Evolutionary conservation across 2,113 vertebrate genomes (phyloP).

Genomic region (Oenanthe melanoleuca): DNA sequence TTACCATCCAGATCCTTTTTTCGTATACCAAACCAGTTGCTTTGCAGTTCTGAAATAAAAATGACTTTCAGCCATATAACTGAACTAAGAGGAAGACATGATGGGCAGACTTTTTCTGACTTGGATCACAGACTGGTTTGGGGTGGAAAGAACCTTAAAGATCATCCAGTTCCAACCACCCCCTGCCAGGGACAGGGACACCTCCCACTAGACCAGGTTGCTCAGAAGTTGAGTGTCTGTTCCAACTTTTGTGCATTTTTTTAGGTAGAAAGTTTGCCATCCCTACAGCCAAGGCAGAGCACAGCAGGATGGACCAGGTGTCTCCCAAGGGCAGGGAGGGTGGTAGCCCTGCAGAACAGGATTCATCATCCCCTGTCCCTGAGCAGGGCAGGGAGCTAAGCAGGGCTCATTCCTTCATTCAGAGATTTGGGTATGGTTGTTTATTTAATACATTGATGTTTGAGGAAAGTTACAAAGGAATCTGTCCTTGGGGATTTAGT

Average conservation of each 20-base stretch:
- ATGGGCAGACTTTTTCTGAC: not conserved
- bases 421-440: not conserved
- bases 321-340: not conserved
- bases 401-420: not conserved
- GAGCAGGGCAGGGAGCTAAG: not conserved
- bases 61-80: not conserved
- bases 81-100: accelerated
- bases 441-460: not conserved
- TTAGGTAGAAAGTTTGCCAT: not conserved
- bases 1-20: not conserved
- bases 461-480: not conserved
- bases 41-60: not conserved
- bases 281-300: not conserved
- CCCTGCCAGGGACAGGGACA: not conserved
- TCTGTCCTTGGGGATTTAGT: not conserved
- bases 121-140: not conserved
- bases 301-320: accelerated
- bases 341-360: not conserved
- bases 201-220: not conserved
- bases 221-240: not conserved
- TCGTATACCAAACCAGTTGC: not conserved
- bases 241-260: not conserved
- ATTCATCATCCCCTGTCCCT: not conserved
- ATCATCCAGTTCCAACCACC: not conserved
- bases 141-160: not conserved